These are phyloP conservation scores for Amitus sp. DNA, from an alignment of 2,888 invertebrate genomes.

Conservation along the genomic window DNA sequence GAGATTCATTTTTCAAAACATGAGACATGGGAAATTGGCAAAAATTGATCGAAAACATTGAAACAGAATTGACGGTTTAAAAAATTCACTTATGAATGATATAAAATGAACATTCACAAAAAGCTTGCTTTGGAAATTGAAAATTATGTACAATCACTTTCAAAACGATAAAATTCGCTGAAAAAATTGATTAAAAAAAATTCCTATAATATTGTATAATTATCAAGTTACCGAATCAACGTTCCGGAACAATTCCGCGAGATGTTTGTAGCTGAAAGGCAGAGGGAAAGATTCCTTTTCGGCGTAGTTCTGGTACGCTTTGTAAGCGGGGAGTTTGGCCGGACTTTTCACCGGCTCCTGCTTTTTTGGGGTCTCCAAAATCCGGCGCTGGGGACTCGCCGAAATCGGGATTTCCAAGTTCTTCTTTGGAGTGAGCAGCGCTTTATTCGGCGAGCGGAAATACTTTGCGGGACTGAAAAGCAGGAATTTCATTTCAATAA, in stretches of 20 bases:
- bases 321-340: constrained; percentile 73
- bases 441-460: constrained; percentile 73
- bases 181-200: too few relatives aligned
- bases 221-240: constrained; percentile 89
- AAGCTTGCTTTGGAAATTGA: too few relatives aligned
- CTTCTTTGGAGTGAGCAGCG: constrained; percentile 51
- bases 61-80: too few relatives aligned
- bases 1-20: too few relatives aligned
- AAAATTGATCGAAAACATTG: too few relatives aligned
- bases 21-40: too few relatives aligned
- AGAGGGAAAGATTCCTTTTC: constrained; percentile 75
- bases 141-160: too few relatives aligned
- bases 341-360: constrained; percentile 63
- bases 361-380: constrained; percentile 67
- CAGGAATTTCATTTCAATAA: too few relatives aligned
- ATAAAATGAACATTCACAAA: too few relatives aligned
- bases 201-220: too few relatives aligned
- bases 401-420: constrained; percentile 71
- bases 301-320: constrained; percentile 75
- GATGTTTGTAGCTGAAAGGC: constrained; percentile 84
- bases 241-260: constrained; percentile 85
- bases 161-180: too few relatives aligned
- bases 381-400: constrained; percentile 64
- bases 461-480: constrained; percentile 73
- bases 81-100: too few relatives aligned